Conservation (phyloP, 2,113 vertebrate genomes). For the Romanogobio albipinnatus region DNA sequence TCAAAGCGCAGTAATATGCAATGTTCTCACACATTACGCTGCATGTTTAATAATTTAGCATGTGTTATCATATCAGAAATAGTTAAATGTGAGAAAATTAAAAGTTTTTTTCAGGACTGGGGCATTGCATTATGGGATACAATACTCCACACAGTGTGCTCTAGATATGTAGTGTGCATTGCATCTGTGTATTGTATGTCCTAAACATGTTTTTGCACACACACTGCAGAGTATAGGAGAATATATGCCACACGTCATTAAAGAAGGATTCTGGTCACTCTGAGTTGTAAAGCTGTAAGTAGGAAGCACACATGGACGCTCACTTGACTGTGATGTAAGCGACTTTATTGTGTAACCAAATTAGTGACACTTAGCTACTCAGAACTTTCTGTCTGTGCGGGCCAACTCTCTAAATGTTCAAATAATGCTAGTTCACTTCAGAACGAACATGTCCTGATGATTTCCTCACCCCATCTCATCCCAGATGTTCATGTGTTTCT, state of each 20-base stretch:
- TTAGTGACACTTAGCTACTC: slow-evolving; percentile 29
- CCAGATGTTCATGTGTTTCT: no score
- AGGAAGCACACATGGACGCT: neutral
- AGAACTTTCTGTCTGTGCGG: neutral
- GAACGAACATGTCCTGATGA: no score
- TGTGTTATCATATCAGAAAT: neutral
- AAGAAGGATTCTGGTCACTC: neutral
- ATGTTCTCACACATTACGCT: neutral
- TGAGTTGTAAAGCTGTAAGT: no score
- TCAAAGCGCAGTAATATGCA: neutral
- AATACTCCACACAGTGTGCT: neutral
- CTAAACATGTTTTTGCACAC: neutral
- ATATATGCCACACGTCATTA: neutral
- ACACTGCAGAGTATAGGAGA: no score
- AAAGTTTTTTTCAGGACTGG: neutral
- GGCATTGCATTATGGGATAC: neutral
- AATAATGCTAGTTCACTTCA: neutral
- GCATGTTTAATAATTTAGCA: neutral
- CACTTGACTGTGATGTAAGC: slow-evolving; percentile 36
- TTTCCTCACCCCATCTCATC: no score
- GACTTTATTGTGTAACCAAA: slow-evolving; percentile 10
- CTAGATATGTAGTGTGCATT: neutral
- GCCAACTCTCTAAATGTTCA: neutral
- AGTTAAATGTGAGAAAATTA: neutral
- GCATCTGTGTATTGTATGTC: neutral